Evolutionary conservation across 2,888 invertebrate genomes (phyloP), one percentile per base, ranked within the genome.

Genomic region (Dryocosmus kuriphilus): DNA sequence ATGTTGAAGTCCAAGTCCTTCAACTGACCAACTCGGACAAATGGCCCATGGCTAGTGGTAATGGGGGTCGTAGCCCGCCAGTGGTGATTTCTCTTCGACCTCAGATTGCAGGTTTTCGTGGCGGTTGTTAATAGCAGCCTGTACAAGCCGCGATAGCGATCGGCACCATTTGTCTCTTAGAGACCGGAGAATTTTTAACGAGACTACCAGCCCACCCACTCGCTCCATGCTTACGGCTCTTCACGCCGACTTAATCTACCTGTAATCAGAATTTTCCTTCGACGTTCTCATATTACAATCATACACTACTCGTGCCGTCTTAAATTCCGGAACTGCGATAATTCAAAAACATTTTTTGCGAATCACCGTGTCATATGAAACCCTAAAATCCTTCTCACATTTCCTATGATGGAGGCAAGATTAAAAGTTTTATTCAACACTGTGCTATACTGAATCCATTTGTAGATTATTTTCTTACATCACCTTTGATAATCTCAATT

Each of bases 61-160:
- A 51, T 71, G 71, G 71, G 67, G 77, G 81, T 82, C 80, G 81
- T 77, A 82, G 79, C 79, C 82, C 79, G 80, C 82, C 80, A 75
- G 81, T 78, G 77, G 84, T 87, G 86, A 89, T 90, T 89, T 90
- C 86, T 89, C 88, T 85, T 85, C 84, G 82, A 85, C 82, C 86
- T 85, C 83, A 86, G 88, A 89, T 89, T 87, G 86, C 86, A 85
- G 86, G 85, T 88, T 83, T 79, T 78, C 80, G 80, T 86, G 86
- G 86, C 76, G 83, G 86, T 87, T 87, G 89, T 88, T 90, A 90
- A 89, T 89, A 89, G 86, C 84, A 85, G 82, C 79, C 85, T 84
- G 86, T 85, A 87, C 85, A 85, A 83, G 75, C 83, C 65, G 79
- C 81, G 88, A 88, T 88, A 88, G 85, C 82, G 81, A 89, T 88